Conservation (phyloP, 2,888 invertebrate genomes). For the Drosophila putrida region DNA sequence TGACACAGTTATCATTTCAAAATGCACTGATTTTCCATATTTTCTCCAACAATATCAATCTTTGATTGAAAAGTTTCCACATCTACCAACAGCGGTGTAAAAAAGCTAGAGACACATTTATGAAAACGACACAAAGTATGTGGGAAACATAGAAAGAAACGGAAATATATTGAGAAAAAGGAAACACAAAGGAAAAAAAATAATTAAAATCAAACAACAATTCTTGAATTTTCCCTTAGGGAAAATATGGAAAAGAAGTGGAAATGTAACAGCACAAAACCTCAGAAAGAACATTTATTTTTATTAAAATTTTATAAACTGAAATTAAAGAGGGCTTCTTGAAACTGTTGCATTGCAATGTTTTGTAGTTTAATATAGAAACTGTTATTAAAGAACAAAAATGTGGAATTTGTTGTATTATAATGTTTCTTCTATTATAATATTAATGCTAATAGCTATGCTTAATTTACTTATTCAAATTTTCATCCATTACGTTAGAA, state of each 20-base stretch:
- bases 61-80: background rate
- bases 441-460: background rate
- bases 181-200: background rate
- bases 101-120: background rate
- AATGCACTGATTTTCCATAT: constrained; percentile 1
- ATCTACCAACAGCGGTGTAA: background rate
- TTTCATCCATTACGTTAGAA: constrained; percentile 9
- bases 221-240: background rate
- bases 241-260: too few relatives aligned
- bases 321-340: background rate
- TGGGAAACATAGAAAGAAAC: too few relatives aligned
- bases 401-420: too few relatives aligned
- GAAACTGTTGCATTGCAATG: too few relatives aligned
- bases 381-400: too few relatives aligned
- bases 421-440: too few relatives aligned
- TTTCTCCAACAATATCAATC: background rate
- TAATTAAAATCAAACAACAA: background rate
- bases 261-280: background rate
- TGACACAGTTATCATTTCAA: constrained; percentile 35
- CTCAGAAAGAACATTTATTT: background rate
- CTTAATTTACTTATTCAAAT: constrained; percentile 1
- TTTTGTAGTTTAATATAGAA: too few relatives aligned
- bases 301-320: background rate
- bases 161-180: background rate
- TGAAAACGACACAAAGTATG: too few relatives aligned